Evolutionary conservation across 2,888 invertebrate genomes (phyloP).

Genomic region (Caenorhabditis wallacei): DNA sequence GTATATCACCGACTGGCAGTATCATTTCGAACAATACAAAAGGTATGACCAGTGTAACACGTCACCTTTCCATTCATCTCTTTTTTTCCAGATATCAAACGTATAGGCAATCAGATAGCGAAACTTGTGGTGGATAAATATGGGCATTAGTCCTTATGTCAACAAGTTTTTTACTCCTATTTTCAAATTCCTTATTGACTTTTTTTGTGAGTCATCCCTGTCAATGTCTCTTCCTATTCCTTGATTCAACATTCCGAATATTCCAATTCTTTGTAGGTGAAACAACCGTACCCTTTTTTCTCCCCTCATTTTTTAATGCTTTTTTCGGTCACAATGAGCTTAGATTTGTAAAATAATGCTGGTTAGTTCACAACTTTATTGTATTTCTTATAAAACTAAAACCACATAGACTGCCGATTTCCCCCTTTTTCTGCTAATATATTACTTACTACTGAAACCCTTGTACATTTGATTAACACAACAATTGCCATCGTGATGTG

Average conservation of each 20-base stretch:
- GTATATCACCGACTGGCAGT: slow-evolving; percentile 83
- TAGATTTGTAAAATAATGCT: slow-evolving; percentile 60
- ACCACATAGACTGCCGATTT: not conserved
- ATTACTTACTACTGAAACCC: slow-evolving; percentile 11
- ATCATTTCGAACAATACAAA: slow-evolving; percentile 83
- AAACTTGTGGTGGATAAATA: slow-evolving; percentile 68
- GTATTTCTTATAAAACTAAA: no score
- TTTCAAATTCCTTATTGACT: slow-evolving; percentile 53
- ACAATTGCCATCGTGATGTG: slow-evolving; percentile 61
- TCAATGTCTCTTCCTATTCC: slow-evolving; percentile 52
- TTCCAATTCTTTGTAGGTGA: slow-evolving; percentile 47
- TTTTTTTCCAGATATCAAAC: slow-evolving; percentile 73
- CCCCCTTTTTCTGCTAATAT: not conserved
- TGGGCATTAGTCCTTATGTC: slow-evolving; percentile 44
- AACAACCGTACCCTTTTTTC: slow-evolving; percentile 6
- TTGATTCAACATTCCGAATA: slow-evolving; percentile 64
- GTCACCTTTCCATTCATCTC: not conserved
- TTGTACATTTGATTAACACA: slow-evolving; percentile 51
- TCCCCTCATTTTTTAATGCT: slow-evolving; percentile 31
- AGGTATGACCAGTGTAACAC: slow-evolving; percentile 66
- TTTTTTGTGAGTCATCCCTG: slow-evolving; percentile 54
- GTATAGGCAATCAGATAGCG: slow-evolving; percentile 77
- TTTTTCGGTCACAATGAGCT: slow-evolving; percentile 63
- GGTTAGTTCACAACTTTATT: slow-evolving; percentile 30
- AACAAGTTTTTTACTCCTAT: slow-evolving; percentile 46